A percentile compares a stretch with the other conserved stretches of the same genome.
These are phyloP conservation scores for Pseudorasbora parva DNA, from an alignment of 2,113 vertebrate genomes.

Conservation along the genomic window DNA sequence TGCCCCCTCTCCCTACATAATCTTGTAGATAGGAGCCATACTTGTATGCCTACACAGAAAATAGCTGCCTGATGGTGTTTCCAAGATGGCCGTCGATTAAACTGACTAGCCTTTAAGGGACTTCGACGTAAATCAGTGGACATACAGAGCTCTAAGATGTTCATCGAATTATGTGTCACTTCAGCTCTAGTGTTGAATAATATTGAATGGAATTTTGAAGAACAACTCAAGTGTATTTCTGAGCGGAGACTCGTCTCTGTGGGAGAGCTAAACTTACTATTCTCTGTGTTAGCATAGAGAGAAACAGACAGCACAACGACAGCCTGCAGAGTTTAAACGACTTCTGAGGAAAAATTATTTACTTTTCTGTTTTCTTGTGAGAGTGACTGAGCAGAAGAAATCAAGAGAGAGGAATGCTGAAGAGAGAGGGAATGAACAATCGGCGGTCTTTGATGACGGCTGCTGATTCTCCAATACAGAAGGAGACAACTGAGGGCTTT, in stretches of 20 bases:
- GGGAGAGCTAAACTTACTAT: constrained; percentile 24
- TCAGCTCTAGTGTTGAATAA: constrained; percentile 10
- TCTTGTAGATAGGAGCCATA: background rate
- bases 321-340: constrained; percentile 24
- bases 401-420: background rate
- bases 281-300: constrained; percentile 25
- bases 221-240: constrained; percentile 5
- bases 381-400: background rate
- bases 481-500: constrained; percentile 51
- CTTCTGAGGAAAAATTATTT: constrained; percentile 33
- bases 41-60: background rate
- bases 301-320: constrained; percentile 14
- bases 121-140: background rate
- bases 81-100: background rate
- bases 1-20: background rate
- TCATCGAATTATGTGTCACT: background rate
- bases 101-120: background rate
- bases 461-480: constrained; percentile 63
- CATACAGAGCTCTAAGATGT: background rate
- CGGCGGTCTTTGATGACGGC: constrained; percentile 39
- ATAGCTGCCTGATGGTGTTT: background rate
- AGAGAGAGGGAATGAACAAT: constrained; percentile 17
- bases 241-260: background rate
- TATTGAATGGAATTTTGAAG: constrained; percentile 21
- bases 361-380: constrained; percentile 15